Evolutionary conservation across 2,113 vertebrate genomes (phyloP), one percentile per base, ranked within the genome.

Genomic region (Eulemur rufifrons): DNA sequence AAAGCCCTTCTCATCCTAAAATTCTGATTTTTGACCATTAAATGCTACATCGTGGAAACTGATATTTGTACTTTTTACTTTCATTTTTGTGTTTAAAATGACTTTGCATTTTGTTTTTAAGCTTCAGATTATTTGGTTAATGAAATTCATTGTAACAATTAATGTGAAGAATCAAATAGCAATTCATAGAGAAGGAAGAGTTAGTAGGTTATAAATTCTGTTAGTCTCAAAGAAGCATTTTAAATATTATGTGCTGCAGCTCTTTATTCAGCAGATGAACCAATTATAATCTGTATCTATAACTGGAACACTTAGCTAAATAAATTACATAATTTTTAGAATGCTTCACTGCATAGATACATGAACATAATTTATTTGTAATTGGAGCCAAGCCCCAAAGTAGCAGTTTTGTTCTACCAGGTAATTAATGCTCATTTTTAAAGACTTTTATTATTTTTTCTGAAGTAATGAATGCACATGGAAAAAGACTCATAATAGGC

Each of bases 391-490:
- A 92, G 95, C 34, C 56, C 42, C 94, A 93, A 76, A 94, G 61
- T 64, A 91, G 32, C 27, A 78, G 18, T 52, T 96, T 96, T 90
- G 69, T 80, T 97, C 97, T 97, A 78, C 74, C 63, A 84, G 56
- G 61, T 95, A 91, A 59, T 98, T 97, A 94, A 88, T 92, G 59
- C 13, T 97, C 74, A 13, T 92, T 95, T 96, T 59, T 23, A 14
- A 91, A 76, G 63, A 11, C 69, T 77, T 94, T 54, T 68, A 23
- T 74, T 56, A 63, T 92, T 92, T 63, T 92, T 95, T 71, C 85
- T 80, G 37, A 95, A 93, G 27, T 27, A 95, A 86, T 80, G 29
- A 66, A 29, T 86, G 11, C 64, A 66, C 63, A 63, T 50, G n/a
- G 37, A 84, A 92, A 93, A 68, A 94, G 39, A 74, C 54, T 37